phyloP scores from a whole-genome alignment of 35 echinoderm and acorn worm species.

The Lytechinus pictus region DNA sequence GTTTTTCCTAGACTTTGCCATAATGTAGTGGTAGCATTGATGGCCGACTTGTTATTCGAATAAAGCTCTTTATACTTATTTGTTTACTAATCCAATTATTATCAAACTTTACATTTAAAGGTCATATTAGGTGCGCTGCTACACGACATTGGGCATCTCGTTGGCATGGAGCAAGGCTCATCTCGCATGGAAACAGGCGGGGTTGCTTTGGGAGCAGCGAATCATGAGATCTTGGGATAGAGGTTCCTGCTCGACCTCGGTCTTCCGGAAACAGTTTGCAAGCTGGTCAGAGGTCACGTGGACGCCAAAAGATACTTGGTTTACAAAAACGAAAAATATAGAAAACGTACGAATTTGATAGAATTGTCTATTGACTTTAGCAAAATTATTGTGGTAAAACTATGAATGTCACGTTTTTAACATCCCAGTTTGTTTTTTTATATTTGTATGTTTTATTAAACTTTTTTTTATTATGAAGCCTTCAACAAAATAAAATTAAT shows the following conservation, averaged over 20 bases:
- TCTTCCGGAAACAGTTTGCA: slow-evolving; percentile 51
- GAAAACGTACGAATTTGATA: slow-evolving; percentile 48
- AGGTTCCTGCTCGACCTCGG: slow-evolving; percentile 58
- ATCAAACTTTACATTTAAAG: neutral
- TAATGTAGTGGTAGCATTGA: too few species aligned
- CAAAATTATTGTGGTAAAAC: too few species aligned
- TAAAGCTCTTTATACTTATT: too few species aligned
- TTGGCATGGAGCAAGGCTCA: slow-evolving; percentile 57
- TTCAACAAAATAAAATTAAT: too few species aligned
- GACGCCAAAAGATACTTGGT: slow-evolving; percentile 83
- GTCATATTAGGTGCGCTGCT: slow-evolving; percentile 75
- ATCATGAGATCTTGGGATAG: slow-evolving; percentile 67
- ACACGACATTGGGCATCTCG: slow-evolving; percentile 81
- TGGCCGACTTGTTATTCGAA: too few species aligned
- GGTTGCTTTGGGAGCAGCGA: slow-evolving; percentile 43
- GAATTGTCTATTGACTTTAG: too few species aligned
- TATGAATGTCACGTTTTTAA: too few species aligned
- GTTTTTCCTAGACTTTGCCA: too few species aligned
- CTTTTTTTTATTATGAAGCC: too few species aligned
- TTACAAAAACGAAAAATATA: slow-evolving; percentile 61
- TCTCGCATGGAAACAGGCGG: slow-evolving; percentile 68
- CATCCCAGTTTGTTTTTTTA: too few species aligned
- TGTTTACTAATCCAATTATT: too few species aligned
- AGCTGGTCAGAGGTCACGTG: slow-evolving; percentile 74
- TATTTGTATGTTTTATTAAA: too few species aligned